Base-by-base conservation (phyloP, 1,140 invertebrate genomes). In the Propsilocerus akamusi region DNA sequence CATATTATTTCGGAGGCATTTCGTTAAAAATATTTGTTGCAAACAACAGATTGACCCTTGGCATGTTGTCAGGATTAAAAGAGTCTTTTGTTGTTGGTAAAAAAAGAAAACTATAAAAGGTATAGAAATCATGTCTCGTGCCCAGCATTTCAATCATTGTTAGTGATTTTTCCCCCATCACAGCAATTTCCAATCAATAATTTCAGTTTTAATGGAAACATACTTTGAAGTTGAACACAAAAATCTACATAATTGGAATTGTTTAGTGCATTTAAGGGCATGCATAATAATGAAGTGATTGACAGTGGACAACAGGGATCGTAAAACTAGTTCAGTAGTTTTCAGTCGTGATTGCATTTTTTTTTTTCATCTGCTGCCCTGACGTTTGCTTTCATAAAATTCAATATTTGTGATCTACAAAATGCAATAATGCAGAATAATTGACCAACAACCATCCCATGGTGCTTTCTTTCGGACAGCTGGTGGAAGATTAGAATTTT, bases 271-370 rank as follows among this genome's bases (percentile, higher is more conserved):
- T 41, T 41, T 30, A 30, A 11, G 28, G 10, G n/a, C 22, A 17
- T n/a, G 17, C 5, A 20, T 8, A 41, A 41, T 41, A 20, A 41
- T 20, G 12, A 41, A 41, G n/a, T 41, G 34, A 41, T 41, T 41
- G 34, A 41, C 34, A 41, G 34, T 41, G 34, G 34, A 41, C 34
- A 37, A 17, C 32, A 41, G 34, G 34, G 34, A 41, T 41, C 14
- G 17, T 20, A 20, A 20, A 17, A 41, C n/a, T 20, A 17, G 8
- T n/a, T n/a, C n/a, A n/a, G n/a, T n/a, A n/a, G n/a, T n/a, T n/a
- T n/a, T n/a, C n/a, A n/a, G n/a, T n/a, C n/a, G n/a, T n/a, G n/a
- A n/a, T n/a, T n/a, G n/a, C n/a, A n/a, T n/a, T n/a, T n/a, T n/a
- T n/a, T n/a, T n/a, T n/a, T n/a, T n/a, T n/a, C n/a, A n/a, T n/a